phyloP scores from a whole-genome alignment of 35 echinoderm and acorn worm genomes.

The Apostichopus californicus region DNA sequence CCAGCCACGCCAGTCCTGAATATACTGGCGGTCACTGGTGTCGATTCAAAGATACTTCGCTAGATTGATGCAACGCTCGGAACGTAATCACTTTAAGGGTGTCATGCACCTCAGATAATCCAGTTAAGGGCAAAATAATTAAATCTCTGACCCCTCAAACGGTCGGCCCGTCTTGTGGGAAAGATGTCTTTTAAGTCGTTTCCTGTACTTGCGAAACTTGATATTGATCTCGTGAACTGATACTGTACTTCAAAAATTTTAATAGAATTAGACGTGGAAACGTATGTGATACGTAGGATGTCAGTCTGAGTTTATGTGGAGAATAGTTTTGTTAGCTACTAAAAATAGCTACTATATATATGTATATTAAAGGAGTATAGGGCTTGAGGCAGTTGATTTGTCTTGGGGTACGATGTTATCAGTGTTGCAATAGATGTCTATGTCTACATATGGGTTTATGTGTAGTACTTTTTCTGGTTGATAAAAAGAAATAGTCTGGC shows the following conservation, averaged over 20 bases:
- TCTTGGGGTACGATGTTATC: too few relatives aligned
- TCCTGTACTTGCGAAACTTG: background rate
- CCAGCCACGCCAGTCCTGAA: background rate
- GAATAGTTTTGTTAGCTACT: too few relatives aligned
- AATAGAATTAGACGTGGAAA: constrained; percentile 1
- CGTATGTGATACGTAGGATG: background rate
- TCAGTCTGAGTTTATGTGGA: background rate
- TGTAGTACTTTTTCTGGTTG: too few relatives aligned
- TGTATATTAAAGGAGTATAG: too few relatives aligned
- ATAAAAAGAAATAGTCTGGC: too few relatives aligned
- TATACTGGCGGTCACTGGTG: background rate
- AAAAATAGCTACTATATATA: too few relatives aligned
- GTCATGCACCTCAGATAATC: constrained; percentile 16
- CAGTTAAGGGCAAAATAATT: constrained; percentile 4
- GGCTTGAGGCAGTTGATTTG: too few relatives aligned
- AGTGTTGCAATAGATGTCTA: too few relatives aligned
- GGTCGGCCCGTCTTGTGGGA: background rate
- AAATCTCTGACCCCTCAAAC: constrained; percentile 12
- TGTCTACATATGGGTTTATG: too few relatives aligned
- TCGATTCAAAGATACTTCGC: background rate
- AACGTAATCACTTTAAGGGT: constrained; percentile 18
- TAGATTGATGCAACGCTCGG: background rate
- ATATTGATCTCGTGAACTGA: constrained; percentile 4
- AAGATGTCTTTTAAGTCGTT: background rate
- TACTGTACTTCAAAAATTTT: background rate